Base-by-base conservation (phyloP, 2,797 vertebrate genomes). In the Catamblyrhynchus diadema region DNA sequence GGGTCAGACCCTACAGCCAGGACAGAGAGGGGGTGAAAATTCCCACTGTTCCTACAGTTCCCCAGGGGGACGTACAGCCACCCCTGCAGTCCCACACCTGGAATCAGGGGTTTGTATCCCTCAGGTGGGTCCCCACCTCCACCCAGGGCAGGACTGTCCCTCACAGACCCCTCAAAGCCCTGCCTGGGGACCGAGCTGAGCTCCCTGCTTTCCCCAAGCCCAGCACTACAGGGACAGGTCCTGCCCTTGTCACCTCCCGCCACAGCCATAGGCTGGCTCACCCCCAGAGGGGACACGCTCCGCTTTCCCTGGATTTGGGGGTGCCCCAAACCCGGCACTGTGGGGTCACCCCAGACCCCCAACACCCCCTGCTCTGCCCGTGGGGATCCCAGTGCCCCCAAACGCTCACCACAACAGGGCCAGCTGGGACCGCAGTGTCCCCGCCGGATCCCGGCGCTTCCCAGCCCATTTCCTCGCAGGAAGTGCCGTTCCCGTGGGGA, bases 381-480 rank as follows among this genome's bases (percentile, higher is more conserved):
- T 0, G 24, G 70, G 60, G 41, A 30, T 16, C 82, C 39, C 75
- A 2, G 33, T 20, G 45, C 41, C 75, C 84, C 15, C 3, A 41
- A 5, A 14, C 1, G 5, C 94, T 95, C 84, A 95, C 92, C 57
- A 0, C 86, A 45, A 47, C 77, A 32, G 60, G 42, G 60, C 48
- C 79, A 20, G 14, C 41, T 2, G 59, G 77, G 65, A 60, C 25
- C 28, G 23, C 64, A 23, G 37, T 27, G 89, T 72, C 54, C 39
- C 47, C 2, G 5, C 30, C 9, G 5, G 61, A 21, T 80, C 89
- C 86, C 9, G 2, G 57, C 27, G 1, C 10, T 79, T 10, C 92
- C 64, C 94, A 89, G 79, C 94, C 65, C 90, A 84, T 56, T 96
- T 96, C 94, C 87, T 91, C 11, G 14, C 95, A 95, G 94, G 94